A percentile compares a stretch with the other conserved stretches of the same genome.
Conservation (phyloP, 2,113 vertebrate genomes). For the Brachyhypopomus gauderio region DNA sequence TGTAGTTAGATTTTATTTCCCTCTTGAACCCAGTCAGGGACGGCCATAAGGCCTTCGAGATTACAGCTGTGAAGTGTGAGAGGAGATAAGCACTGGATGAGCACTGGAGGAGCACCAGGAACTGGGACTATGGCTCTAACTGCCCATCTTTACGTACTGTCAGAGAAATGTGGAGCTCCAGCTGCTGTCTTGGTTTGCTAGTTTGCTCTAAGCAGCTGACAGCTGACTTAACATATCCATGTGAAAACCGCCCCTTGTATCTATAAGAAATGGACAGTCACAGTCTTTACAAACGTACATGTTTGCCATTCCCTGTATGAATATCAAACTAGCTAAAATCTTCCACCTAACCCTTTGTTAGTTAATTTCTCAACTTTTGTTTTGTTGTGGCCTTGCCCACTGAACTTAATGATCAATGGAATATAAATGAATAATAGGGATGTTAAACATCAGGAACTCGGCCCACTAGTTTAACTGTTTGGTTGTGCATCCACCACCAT, state of each 20-base stretch:
- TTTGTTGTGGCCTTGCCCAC: conserved; percentile 15
- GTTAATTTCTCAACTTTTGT: conserved; percentile 53
- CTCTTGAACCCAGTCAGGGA: conserved; percentile 60
- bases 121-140: conserved; percentile 12
- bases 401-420: conserved; percentile 48
- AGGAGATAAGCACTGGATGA: conserved; percentile 57
- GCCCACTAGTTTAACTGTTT: conserved; percentile 30
- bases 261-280: not conserved
- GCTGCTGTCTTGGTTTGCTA: not conserved
- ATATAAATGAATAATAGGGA: conserved; percentile 54
- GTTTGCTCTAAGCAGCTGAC: conserved; percentile 47
- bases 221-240: not conserved
- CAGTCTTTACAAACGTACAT: too few species aligned
- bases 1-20: conserved; percentile 71
- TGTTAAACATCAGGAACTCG: conserved; percentile 38
- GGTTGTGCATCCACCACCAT: not conserved
- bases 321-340: conserved; percentile 62
- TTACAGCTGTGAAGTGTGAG: conserved; percentile 53
- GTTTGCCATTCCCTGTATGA: too few species aligned
- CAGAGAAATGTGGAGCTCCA: not conserved
- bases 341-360: conserved; percentile 25
- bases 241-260: conserved; percentile 68
- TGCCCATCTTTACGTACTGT: too few species aligned
- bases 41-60: conserved; percentile 62
- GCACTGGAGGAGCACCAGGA: too few species aligned